Evolutionary conservation across 2,888 invertebrate genomes (phyloP).

Genomic region (Taphrorychus bicolor): DNA sequence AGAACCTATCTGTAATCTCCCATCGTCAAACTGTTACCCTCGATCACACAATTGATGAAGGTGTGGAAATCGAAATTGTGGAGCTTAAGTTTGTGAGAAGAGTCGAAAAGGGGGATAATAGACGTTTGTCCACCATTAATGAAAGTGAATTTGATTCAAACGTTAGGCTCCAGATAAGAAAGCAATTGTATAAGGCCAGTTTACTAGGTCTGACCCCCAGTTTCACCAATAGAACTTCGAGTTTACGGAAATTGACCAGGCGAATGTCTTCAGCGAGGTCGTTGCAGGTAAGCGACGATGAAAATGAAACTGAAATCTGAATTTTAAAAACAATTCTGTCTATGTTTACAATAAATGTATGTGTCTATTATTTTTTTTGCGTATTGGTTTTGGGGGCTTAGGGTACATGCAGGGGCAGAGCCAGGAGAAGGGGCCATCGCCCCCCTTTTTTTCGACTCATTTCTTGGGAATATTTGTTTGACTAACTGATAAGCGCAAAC

Average conservation of each 20-base stretch:
- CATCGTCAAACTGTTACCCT: too few relatives aligned
- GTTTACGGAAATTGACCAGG: slow-evolving; percentile 58
- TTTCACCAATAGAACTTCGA: slow-evolving; percentile 63
- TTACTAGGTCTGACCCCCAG: slow-evolving; percentile 59
- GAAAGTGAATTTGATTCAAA: not conserved
- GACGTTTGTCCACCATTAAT: not conserved
- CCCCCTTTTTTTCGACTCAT: too few relatives aligned
- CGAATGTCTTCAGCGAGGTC: slow-evolving; percentile 38
- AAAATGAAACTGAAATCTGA: not conserved
- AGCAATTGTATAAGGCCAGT: not conserved
- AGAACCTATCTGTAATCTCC: too few relatives aligned
- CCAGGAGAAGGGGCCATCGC: too few relatives aligned
- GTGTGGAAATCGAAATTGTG: not conserved
- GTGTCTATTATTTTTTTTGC: too few relatives aligned
- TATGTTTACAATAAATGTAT: too few relatives aligned
- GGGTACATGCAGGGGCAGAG: too few relatives aligned
- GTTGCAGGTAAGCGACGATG: not conserved
- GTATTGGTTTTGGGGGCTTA: too few relatives aligned
- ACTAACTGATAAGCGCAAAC: too few relatives aligned
- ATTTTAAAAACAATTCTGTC: not conserved
- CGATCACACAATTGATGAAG: too few relatives aligned
- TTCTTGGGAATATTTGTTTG: too few relatives aligned
- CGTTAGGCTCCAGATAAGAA: not conserved
- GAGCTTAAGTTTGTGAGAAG: not conserved
- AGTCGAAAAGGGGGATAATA: not conserved